phyloP scores from a whole-genome alignment of 2,113 vertebrate genomes.

The Strigops habroptila region DNA sequence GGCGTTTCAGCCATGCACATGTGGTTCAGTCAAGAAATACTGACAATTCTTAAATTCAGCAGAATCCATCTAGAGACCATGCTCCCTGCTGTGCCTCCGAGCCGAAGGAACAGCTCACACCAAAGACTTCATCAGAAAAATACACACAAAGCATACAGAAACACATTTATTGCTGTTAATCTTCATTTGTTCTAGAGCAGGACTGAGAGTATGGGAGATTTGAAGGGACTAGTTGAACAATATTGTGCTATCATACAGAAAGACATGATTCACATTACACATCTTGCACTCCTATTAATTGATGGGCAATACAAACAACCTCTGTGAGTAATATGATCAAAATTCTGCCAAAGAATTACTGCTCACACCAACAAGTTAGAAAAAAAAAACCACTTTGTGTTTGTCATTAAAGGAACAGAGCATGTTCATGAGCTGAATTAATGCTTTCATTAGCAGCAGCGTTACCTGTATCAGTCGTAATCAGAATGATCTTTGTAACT shows the following conservation, averaged over 20 bases:
- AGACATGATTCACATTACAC: not conserved
- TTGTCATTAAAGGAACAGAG: not conserved
- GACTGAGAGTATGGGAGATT: not conserved
- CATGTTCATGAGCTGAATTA: not conserved
- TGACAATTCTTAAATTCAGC: not conserved
- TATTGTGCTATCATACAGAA: not conserved
- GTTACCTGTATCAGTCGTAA: not conserved
- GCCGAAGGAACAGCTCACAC: not conserved
- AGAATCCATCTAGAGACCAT: not conserved
- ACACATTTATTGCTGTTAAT: not conserved
- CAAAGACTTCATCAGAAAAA: not conserved
- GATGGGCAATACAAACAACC: not conserved
- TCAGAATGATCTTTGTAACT: not conserved
- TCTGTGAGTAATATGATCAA: not conserved
- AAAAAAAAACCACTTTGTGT: not conserved
- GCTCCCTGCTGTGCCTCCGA: accelerated
- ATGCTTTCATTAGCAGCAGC: not conserved
- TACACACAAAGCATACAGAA: not conserved
- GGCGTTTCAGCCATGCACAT: not conserved
- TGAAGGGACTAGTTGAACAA: not conserved
- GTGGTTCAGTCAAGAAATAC: not conserved
- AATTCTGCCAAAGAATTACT: not conserved
- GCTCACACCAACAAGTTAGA: not conserved
- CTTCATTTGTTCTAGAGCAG: not conserved
- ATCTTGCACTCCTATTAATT: not conserved